Conservation (phyloP, 1,140 invertebrate genomes). For the Drosophila carrolli region DNA sequence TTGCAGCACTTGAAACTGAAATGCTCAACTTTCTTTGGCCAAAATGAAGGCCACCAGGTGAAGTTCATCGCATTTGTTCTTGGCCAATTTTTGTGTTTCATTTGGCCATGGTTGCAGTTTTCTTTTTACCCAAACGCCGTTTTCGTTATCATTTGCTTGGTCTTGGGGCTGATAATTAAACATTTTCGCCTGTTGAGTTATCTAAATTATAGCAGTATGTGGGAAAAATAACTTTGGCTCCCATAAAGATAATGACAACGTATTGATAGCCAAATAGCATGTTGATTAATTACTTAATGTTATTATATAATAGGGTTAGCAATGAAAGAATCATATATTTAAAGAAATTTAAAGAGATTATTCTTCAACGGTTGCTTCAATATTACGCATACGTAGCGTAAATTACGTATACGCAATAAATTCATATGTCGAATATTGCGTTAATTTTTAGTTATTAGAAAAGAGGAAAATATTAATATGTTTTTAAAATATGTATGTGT, state of each 20-base stretch:
- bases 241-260: constrained; percentile 65
- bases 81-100: constrained; percentile 31
- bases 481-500: background rate
- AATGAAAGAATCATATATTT: too few species aligned
- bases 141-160: constrained; percentile 47
- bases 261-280: constrained; percentile 49
- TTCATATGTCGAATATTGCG: background rate
- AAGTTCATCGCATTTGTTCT: constrained; percentile 64
- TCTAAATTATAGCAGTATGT: constrained; percentile 62
- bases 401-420: constrained; percentile 24
- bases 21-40: constrained; percentile 52
- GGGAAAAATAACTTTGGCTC: constrained; percentile 23
- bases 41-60: constrained; percentile 49
- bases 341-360: too few species aligned
- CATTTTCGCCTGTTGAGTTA: constrained; percentile 37
- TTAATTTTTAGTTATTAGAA: background rate
- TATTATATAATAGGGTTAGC: constrained; percentile 27
- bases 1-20: constrained; percentile 39
- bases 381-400: constrained; percentile 1
- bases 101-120: constrained; percentile 35
- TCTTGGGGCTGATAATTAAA: constrained; percentile 41
- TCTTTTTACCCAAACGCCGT: constrained; percentile 22
- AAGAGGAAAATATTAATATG: background rate
- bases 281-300: constrained; percentile 64
- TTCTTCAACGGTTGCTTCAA: background rate